Evolutionary conservation across 2,888 invertebrate species (phyloP), one percentile per base, ranked within the genome.

Genomic region (Lysandra bellargus): DNA sequence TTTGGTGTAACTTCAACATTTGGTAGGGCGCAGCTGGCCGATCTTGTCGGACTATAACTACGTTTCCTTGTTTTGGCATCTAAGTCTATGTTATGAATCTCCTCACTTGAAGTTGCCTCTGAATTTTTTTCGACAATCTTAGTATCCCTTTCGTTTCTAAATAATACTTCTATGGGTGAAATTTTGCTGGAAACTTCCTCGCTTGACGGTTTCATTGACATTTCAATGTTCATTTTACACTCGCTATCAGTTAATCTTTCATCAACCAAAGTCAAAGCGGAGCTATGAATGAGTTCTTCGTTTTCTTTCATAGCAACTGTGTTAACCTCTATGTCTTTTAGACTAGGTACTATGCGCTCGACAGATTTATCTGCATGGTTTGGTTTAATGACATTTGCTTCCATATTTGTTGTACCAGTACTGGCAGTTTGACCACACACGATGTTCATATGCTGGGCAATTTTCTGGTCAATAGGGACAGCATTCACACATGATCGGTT

Each of bases 221-320:
- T 79, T 2, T 84, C 82, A 0, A 81, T 60, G 30, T 86, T 83
- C 0, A 83, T 80, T 1, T 86, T 84, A 6, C 83, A 83, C 0
- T 78, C 80, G 7, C 81, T 83, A 9, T 81, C 82, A 0, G 80
- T 79, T 1, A 86, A 23, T 0, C 86, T 84, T 6, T 92, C 91
- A n/a, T 93, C 92, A 0, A 92, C 91, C 23, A 93, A 79, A 0
- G 92, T 93, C 0, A 93, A 82, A 0, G 92, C 91, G 0, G 94
- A 93, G 77, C 86, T 88, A 0, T 84, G 82, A 77, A 93, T 80
- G 6, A 94, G 81, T 17, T 91, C 90, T 53, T 85, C 88, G 72
- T 91, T 91, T 0, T 80, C 85, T 82, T 90, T 92, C 93, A 94
- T 93, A 4, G 84, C 86, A 74, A 94, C 23, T 0, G 93, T 93